These are phyloP conservation scores for Nettapus auritus DNA, from an alignment of 2,113 vertebrate genomes.

Conservation along the genomic window DNA sequence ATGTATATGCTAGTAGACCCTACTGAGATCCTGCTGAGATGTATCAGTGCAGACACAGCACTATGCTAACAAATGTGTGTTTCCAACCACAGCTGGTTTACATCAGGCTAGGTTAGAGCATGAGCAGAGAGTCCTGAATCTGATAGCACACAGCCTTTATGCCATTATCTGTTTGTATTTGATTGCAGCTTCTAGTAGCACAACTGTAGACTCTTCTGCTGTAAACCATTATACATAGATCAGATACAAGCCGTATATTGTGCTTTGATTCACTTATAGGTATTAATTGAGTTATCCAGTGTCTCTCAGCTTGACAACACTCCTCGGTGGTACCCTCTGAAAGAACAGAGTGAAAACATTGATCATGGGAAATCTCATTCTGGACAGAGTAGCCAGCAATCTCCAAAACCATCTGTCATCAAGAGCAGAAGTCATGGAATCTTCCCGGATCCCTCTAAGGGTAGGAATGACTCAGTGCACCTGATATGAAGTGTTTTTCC, in stretches of 20 bases:
- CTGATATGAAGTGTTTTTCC: slow-evolving; percentile 21
- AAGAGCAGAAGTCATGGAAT: slow-evolving; percentile 98
- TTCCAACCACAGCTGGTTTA: not conserved
- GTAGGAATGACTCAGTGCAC: slow-evolving; percentile 77
- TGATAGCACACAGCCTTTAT: not conserved
- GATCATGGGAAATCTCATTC: slow-evolving; percentile 89
- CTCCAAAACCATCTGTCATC: slow-evolving; percentile 95
- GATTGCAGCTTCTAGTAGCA: not conserved
- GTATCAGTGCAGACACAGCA: not conserved
- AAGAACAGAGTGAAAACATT: slow-evolving; percentile 93
- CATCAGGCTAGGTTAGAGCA: not conserved
- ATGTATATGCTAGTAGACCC: not conserved
- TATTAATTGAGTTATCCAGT: slow-evolving; percentile 94
- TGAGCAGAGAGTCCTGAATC: not conserved
- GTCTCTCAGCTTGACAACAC: slow-evolving; percentile 91
- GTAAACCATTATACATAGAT: not conserved
- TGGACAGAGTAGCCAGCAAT: slow-evolving; percentile 85
- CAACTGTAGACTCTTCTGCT: not conserved
- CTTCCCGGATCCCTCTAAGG: slow-evolving; percentile 96
- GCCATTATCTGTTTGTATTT: not conserved
- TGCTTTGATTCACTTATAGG: slow-evolving; percentile 74
- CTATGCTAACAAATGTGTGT: not conserved
- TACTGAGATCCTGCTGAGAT: not conserved
- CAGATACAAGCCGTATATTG: not conserved
- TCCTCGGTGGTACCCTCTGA: slow-evolving; percentile 92